Evolutionary conservation across 1,140 invertebrate genomes (phyloP), one percentile per base, ranked within the genome.

Genomic region (Asobara japonica): DNA sequence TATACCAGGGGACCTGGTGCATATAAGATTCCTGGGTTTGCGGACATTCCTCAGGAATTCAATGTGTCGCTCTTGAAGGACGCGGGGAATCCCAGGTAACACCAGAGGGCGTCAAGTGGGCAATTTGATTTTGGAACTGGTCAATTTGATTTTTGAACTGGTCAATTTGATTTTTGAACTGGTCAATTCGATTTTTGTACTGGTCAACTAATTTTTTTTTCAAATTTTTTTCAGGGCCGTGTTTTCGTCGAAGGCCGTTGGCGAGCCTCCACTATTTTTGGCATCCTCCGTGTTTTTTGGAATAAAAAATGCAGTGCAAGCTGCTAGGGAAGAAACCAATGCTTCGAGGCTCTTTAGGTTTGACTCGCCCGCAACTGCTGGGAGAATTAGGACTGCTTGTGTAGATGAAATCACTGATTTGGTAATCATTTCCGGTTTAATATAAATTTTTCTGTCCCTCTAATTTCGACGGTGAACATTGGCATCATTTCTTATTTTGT

Each of bases 161-260:
- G n/a, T n/a, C n/a, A n/a, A n/a, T n/a, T n/a, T n/a, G n/a, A n/a
- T n/a, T n/a, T n/a, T n/a, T n/a, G n/a, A n/a, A n/a, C n/a, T n/a
- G n/a, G n/a, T n/a, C n/a, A n/a, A n/a, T n/a, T n/a, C n/a, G n/a
- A n/a, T n/a, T n/a, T n/a, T n/a, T n/a, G n/a, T n/a, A n/a, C n/a
- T n/a, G n/a, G n/a, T n/a, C n/a, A n/a, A n/a, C n/a, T n/a, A n/a
- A n/a, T n/a, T n/a, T n/a, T n/a, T n/a, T n/a, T n/a, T n/a, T n/a
- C n/a, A n/a, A n/a, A n/a, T n/a, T n/a, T n/a, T n/a, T n/a, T n/a
- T n/a, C n/a, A n/a, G 93, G 80, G 97, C 96, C 51, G 93, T 99
- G 5, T 98, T 94, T 84, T 98, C 97, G 0, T 98, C 97, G 4
- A 99, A 98, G 95, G 97, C 96, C 75, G 93, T 98, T 61, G 97